phyloP scores from a whole-genome alignment of 2,888 invertebrate genomes.

The Melanophora roralis region DNA sequence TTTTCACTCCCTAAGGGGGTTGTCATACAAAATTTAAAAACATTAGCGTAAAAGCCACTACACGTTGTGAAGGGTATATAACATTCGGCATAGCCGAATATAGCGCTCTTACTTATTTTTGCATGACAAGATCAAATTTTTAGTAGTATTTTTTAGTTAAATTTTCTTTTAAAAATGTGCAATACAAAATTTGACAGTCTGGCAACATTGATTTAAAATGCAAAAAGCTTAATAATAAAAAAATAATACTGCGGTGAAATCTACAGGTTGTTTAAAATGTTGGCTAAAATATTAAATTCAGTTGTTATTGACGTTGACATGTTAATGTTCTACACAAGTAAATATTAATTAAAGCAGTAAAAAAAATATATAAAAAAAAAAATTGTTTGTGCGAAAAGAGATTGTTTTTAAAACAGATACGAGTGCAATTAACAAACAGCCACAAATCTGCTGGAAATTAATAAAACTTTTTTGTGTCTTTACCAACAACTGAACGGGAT shows the following conservation, averaged over 20 bases:
- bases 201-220: no score
- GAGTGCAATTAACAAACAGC: neutral
- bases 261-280: constrained; percentile 57
- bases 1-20: no score
- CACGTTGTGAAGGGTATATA: no score
- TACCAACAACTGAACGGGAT: constrained; percentile 5
- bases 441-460: constrained; percentile 25
- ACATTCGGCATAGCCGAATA: no score
- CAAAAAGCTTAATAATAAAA: neutral
- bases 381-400: neutral
- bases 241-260: constrained; percentile 30
- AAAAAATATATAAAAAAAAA: neutral
- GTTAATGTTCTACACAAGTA: constrained; percentile 50
- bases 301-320: constrained; percentile 57
- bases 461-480: constrained; percentile 26
- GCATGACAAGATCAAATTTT: no score
- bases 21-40: no score
- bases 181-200: no score
- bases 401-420: neutral
- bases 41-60: no score
- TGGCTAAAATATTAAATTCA: constrained; percentile 54
- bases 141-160: no score
- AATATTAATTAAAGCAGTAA: neutral
- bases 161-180: no score
- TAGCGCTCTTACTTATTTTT: no score